Evolutionary conservation across 2,888 invertebrate genomes (phyloP).

Genomic region (Hirtodrosophila histrioides): DNA sequence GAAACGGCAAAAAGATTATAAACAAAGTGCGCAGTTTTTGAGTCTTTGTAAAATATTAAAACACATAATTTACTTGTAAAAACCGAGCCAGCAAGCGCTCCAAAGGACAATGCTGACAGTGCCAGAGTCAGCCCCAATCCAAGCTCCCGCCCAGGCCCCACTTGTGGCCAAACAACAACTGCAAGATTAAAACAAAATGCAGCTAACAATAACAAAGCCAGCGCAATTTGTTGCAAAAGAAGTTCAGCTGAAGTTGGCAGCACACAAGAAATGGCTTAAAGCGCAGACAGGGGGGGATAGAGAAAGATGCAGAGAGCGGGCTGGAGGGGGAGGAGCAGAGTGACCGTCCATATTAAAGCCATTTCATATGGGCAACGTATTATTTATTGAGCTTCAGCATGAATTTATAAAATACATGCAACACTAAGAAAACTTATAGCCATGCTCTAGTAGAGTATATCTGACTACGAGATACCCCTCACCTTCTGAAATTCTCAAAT

Average conservation of each 20-base stretch:
- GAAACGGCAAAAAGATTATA: constrained; percentile 63
- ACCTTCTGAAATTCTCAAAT: too few relatives aligned
- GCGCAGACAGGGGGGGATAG: too few relatives aligned
- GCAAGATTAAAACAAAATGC: constrained; percentile 66
- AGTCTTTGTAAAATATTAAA: constrained; percentile 78
- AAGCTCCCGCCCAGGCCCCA: neutral
- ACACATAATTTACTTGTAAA: constrained; percentile 70
- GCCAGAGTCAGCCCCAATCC: constrained; percentile 15
- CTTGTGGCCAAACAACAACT: constrained; percentile 8
- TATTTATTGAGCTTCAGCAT: too few relatives aligned
- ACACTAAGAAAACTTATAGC: too few relatives aligned
- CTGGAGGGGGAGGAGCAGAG: too few relatives aligned
- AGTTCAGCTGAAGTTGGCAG: constrained; percentile 65
- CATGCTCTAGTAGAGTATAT: too few relatives aligned
- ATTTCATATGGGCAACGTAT: too few relatives aligned
- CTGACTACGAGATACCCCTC: too few relatives aligned
- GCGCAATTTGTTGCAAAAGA: constrained; percentile 68
- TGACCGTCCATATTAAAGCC: too few relatives aligned
- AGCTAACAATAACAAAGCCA: constrained; percentile 62
- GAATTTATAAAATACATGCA: too few relatives aligned
- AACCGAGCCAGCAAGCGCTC: constrained; percentile 24
- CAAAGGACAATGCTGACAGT: constrained; percentile 50
- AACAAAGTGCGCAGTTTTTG: constrained; percentile 70
- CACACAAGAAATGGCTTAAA: constrained; percentile 17
- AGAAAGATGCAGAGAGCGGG: too few relatives aligned